Evolutionary conservation across 2,797 vertebrate species (phyloP).

Genomic region (Galagoides demidoff): DNA sequence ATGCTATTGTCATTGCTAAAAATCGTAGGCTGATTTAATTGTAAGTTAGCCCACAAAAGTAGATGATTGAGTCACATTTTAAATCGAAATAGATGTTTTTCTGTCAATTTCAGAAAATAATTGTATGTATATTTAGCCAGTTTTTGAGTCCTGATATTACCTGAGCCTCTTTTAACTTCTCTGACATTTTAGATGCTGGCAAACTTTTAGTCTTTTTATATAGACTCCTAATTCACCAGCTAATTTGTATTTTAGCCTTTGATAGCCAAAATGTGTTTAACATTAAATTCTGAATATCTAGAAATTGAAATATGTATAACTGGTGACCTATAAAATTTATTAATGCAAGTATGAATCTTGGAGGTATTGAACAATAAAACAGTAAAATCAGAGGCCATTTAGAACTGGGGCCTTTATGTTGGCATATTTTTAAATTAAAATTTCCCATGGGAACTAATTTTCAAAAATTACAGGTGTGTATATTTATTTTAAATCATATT

Average conservation of each 20-base stretch:
- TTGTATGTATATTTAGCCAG: neutral
- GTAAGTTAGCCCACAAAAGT: constrained; percentile 36
- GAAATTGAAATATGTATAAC: constrained; percentile 49
- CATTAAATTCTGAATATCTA: constrained; percentile 45
- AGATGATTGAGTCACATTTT: constrained; percentile 31
- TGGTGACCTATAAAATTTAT: constrained; percentile 18
- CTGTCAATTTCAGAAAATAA: constrained; percentile 31
- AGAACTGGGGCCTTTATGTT: constrained; percentile 29
- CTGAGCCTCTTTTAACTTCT: neutral
- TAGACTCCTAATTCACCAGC: constrained; percentile 39
- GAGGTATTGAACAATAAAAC: constrained; percentile 39
- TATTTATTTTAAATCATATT: constrained; percentile 45
- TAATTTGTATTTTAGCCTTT: constrained; percentile 57
- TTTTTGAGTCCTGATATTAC: constrained; percentile 39
- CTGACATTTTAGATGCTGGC: constrained; percentile 54
- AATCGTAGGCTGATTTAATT: constrained; percentile 41
- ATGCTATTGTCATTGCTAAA: constrained; percentile 59
- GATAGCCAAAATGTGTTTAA: constrained; percentile 38
- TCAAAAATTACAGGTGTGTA: neutral
- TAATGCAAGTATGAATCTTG: constrained; percentile 35
- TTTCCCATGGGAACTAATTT: constrained; percentile 37
- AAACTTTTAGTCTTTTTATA: constrained; percentile 49
- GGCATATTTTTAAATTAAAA: constrained; percentile 43
- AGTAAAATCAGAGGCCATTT: neutral
- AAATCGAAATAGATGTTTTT: constrained; percentile 56